Evolutionary conservation across 2,113 vertebrate genomes (phyloP).

Genomic region (Danionella cerebrum): DNA sequence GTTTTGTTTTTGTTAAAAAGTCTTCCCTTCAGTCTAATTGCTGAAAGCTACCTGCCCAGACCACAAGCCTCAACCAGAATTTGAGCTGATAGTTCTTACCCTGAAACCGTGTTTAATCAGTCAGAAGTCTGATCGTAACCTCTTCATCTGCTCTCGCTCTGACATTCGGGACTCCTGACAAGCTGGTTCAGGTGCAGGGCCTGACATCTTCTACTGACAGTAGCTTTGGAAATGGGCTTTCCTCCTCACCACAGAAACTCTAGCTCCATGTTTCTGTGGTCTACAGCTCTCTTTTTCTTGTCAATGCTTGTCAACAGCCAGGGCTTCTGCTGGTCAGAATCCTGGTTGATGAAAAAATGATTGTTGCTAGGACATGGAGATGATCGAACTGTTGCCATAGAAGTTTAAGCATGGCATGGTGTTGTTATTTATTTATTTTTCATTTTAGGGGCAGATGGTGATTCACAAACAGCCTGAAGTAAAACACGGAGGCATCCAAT

Average conservation of each 20-base stretch:
- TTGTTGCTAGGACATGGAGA: neutral
- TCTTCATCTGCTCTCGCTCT: conserved; percentile 11
- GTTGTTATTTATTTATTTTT: no score
- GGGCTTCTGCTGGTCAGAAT: conserved; percentile 11
- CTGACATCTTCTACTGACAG: conserved; percentile 23
- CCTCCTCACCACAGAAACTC: conserved; percentile 19
- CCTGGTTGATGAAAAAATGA: conserved; percentile 12
- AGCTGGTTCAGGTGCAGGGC: neutral
- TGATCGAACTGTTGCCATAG: neutral
- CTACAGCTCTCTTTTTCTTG: neutral
- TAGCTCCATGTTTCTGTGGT: neutral
- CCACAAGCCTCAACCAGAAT: neutral
- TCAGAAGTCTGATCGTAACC: conserved; percentile 15
- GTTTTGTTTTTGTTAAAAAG: no score
- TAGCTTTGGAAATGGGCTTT: conserved; percentile 19
- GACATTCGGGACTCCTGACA: conserved; percentile 7
- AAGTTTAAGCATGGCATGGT: no score
- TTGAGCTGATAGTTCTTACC: conserved; percentile 19
- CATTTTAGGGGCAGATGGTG: conserved; percentile 29
- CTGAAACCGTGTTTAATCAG: conserved; percentile 25
- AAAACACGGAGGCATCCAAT: neutral
- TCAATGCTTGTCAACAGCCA: conserved; percentile 19
- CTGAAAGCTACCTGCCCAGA: neutral
- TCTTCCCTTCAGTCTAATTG: neutral
- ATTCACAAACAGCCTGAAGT: conserved; percentile 1